These are phyloP conservation scores for Heptranchias perlo DNA, from an alignment of 2,113 vertebrate species.

Conservation along the genomic window DNA sequence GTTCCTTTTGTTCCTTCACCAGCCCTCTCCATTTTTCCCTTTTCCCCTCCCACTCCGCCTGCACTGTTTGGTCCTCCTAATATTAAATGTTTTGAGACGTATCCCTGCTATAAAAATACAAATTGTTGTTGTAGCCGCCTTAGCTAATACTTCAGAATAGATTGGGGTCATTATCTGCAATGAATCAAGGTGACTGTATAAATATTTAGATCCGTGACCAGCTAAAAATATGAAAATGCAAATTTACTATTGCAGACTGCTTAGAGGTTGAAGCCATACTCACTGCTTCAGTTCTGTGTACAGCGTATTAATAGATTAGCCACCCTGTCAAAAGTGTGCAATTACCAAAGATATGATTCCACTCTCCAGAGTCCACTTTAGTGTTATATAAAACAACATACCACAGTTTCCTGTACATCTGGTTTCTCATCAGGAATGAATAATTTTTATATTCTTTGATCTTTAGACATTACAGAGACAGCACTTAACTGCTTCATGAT, in stretches of 20 bases:
- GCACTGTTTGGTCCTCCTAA: not conserved
- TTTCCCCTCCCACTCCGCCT: not conserved
- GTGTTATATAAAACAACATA: not conserved
- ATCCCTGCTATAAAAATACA: not conserved
- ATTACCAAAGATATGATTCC: not conserved
- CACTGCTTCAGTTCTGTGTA: not conserved
- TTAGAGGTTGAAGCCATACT: not conserved
- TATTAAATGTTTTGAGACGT: not conserved
- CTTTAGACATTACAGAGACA: not conserved
- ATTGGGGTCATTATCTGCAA: not conserved
- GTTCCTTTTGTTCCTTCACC: not conserved
- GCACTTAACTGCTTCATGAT: not conserved
- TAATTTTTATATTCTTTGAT: constrained; percentile 19
- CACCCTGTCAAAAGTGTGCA: not conserved
- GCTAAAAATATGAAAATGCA: not conserved
- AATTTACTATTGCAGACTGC: not conserved
- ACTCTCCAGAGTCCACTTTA: constrained; percentile 8
- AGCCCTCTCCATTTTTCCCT: not conserved
- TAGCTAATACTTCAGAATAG: no score
- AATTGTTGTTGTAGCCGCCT: not conserved
- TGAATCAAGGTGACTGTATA: not conserved
- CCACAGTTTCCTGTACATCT: constrained; percentile 1
- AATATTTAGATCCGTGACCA: not conserved
- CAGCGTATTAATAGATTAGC: not conserved
- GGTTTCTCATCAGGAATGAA: not conserved